phyloP scores from a whole-genome alignment of 2,888 invertebrate genomes.

The Melanchra persicariae region DNA sequence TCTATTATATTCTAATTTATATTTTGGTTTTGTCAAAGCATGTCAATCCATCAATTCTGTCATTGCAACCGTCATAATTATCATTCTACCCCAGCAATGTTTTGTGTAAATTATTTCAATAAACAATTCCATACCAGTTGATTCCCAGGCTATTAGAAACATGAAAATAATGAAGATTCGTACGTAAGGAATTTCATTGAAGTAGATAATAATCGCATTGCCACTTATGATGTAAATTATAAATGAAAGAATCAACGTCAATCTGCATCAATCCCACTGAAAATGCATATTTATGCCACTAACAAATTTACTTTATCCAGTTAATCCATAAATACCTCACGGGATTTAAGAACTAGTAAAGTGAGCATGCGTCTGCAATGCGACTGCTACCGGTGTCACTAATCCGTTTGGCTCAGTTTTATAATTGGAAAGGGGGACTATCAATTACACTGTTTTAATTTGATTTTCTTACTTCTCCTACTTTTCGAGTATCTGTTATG shows the following conservation, averaged over 20 bases:
- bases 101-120: neutral
- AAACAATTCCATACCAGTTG: neutral
- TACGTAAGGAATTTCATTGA: constrained; percentile 3
- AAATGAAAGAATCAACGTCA: neutral
- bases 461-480: neutral
- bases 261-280: neutral
- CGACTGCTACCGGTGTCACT: neutral
- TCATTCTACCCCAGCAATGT: neutral
- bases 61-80: neutral
- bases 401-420: neutral
- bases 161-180: neutral
- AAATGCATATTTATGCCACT: constrained; percentile 13
- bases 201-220: constrained; percentile 22
- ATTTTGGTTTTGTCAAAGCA: too few relatives aligned
- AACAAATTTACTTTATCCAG: neutral
- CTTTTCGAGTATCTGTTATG: neutral
- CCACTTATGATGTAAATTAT: constrained; percentile 5
- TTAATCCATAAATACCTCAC: constrained; percentile 19
- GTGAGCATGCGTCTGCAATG: neutral
- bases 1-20: too few relatives aligned
- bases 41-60: too few relatives aligned
- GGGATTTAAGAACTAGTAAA: constrained; percentile 12
- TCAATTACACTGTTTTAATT: neutral
- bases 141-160: constrained; percentile 29
- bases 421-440: constrained; percentile 1